Conservation (phyloP, 2,888 invertebrate genomes). For the Cistogaster globosa region DNA sequence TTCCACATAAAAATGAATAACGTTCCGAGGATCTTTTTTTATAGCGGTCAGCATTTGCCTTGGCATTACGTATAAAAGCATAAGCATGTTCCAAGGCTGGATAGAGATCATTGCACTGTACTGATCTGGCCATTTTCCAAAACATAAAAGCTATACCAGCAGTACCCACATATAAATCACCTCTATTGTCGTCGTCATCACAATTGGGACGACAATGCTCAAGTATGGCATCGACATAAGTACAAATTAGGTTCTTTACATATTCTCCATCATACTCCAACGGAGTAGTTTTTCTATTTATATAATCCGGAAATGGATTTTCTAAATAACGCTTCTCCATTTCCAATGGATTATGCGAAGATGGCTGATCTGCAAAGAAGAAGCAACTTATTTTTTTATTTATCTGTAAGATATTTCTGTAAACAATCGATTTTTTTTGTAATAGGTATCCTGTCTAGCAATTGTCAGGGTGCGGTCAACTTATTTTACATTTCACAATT, state of each 20-base stretch:
- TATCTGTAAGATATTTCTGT: background rate
- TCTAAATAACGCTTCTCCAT: slow-evolving; percentile 82
- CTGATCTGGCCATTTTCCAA: slow-evolving; percentile 86
- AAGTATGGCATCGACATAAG: slow-evolving; percentile 81
- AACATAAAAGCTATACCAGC: slow-evolving; percentile 89
- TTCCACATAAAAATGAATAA: slow-evolving; percentile 90
- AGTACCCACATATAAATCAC: slow-evolving; percentile 82
- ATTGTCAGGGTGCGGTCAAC: slow-evolving; percentile 65
- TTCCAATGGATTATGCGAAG: background rate
- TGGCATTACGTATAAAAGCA: slow-evolving; percentile 86
- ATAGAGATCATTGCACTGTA: slow-evolving; percentile 82
- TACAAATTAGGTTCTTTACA: slow-evolving; percentile 80
- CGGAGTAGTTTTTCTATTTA: slow-evolving; percentile 75
- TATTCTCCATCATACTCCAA: slow-evolving; percentile 79
- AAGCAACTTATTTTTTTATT: background rate
- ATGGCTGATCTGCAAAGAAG: slow-evolving; percentile 1
- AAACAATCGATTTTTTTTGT: slow-evolving; percentile 58
- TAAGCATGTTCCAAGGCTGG: slow-evolving; percentile 85
- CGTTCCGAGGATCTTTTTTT: slow-evolving; percentile 84
- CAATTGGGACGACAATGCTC: slow-evolving; percentile 79
- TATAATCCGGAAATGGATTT: slow-evolving; percentile 81
- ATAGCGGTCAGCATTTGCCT: slow-evolving; percentile 84
- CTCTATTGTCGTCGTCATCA: slow-evolving; percentile 80
- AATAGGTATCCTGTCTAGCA: slow-evolving; percentile 55
- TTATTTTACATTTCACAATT: background rate